These are phyloP conservation scores for Nephotettix cincticeps DNA, from an alignment of 1,140 invertebrate genomes.

Conservation along the genomic window DNA sequence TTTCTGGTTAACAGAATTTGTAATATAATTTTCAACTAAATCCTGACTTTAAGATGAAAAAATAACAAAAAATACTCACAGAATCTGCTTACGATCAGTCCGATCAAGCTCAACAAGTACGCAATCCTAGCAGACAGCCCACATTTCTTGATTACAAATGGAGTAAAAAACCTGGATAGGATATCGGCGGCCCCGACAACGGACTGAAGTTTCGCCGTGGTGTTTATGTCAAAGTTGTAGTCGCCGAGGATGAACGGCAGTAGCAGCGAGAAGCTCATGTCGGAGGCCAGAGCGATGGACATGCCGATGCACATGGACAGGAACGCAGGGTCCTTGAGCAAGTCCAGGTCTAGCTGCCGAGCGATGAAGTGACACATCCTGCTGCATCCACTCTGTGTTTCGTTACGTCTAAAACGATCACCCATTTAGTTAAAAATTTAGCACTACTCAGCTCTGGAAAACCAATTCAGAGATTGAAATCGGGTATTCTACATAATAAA, in stretches of 20 bases:
- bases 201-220: conserved; percentile 42
- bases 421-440: no score
- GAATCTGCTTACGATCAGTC: conserved; percentile 62
- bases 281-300: conserved; percentile 63
- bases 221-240: conserved; percentile 54
- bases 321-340: conserved; percentile 63
- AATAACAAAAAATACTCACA: no score
- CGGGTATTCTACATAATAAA: no score
- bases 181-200: conserved; percentile 36
- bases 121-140: conserved; percentile 64
- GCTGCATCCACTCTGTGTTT: no score
- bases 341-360: conserved; percentile 56
- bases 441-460: no score
- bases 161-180: conserved; percentile 49
- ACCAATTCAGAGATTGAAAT: no score
- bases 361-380: conserved; percentile 52
- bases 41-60: no score
- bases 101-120: conserved; percentile 63
- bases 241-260: conserved; percentile 65
- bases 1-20: no score
- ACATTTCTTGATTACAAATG: conserved; percentile 62
- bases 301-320: conserved; percentile 64
- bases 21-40: no score
- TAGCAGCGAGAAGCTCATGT: conserved; percentile 65
- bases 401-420: no score